Conservation (phyloP, 2,113 vertebrate genomes). For the Marmota flaviventris region DNA sequence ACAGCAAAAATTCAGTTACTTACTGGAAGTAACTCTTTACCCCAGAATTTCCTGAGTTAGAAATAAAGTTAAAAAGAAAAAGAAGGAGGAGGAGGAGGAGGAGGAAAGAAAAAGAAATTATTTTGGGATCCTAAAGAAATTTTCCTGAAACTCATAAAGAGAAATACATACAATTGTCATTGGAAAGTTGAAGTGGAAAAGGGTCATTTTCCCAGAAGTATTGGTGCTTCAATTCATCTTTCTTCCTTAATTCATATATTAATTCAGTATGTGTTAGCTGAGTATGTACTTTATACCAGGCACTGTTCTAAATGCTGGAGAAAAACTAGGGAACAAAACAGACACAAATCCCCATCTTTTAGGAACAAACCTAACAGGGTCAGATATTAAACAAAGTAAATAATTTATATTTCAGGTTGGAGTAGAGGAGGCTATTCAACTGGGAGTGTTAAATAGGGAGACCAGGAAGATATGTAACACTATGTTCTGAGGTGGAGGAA, state of each 20-base stretch:
- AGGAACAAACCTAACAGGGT: neutral
- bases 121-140: slow-evolving; percentile 40
- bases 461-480: neutral
- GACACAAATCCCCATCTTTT: neutral
- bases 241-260: neutral
- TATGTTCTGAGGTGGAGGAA: neutral
- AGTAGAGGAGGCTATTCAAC: neutral
- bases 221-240: neutral
- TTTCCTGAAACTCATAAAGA: slow-evolving; percentile 32
- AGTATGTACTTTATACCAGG: neutral
- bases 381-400: slow-evolving; percentile 52
- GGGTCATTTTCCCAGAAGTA: neutral
- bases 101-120: neutral
- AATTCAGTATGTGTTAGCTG: neutral
- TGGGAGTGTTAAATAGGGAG: slow-evolving; percentile 1
- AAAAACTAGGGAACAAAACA: neutral
- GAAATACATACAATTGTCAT: neutral
- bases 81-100: neutral
- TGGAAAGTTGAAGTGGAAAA: neutral
- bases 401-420: neutral
- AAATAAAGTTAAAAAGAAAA: neutral
- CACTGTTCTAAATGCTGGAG: neutral
- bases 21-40: neutral
- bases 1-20: slow-evolving; percentile 1
- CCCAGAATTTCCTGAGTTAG: slow-evolving; percentile 10